Conservation (phyloP, 2,113 vertebrate genomes). For the Neodontobutis hainanensis region DNA sequence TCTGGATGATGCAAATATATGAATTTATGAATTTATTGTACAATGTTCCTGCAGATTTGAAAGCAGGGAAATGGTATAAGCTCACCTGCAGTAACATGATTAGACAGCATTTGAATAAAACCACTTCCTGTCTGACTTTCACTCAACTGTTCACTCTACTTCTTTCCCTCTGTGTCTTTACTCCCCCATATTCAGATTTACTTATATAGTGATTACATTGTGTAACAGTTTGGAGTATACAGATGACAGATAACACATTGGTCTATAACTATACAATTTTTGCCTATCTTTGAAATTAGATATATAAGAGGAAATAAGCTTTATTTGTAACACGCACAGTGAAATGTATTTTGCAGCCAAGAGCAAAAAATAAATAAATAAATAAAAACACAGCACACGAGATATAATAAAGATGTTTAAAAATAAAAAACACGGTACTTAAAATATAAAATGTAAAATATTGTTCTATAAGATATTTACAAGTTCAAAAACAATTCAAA, state of each 20-base stretch:
- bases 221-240: background rate
- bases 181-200: background rate
- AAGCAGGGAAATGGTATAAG: conserved; percentile 25
- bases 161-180: background rate
- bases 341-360: too few species aligned
- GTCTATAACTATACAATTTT: too few species aligned
- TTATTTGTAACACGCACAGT: too few species aligned
- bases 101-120: conserved; percentile 74
- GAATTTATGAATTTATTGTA: conserved; percentile 18
- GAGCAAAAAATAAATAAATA: background rate
- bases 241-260: too few species aligned
- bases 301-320: too few species aligned
- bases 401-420: too few species aligned
- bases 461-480: too few species aligned
- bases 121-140: conserved; percentile 71
- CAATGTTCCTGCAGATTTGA: conserved; percentile 44
- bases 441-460: too few species aligned
- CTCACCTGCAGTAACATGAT: conserved; percentile 52
- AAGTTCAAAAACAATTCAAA: too few species aligned
- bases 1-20: conserved; percentile 48
- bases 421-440: too few species aligned
- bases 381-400: background rate
- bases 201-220: background rate
- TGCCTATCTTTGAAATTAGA: too few species aligned
- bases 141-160: conserved; percentile 29